Conservation (phyloP, 2,888 invertebrate genomes). For the Amiota minor region DNA sequence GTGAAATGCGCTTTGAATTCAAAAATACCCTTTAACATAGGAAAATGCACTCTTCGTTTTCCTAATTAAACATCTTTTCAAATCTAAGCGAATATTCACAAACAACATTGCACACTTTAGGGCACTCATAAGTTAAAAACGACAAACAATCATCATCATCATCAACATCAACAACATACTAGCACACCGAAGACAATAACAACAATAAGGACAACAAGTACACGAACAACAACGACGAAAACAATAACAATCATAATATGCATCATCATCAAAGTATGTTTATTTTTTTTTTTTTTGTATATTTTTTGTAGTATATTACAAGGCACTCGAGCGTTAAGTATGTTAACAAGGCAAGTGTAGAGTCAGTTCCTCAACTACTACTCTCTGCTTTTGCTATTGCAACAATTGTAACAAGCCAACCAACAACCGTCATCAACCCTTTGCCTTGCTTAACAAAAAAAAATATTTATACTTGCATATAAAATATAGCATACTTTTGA, state of each 20-base stretch:
- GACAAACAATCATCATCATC: not conserved
- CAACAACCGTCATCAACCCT: constrained; percentile 35
- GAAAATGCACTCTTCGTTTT: not conserved
- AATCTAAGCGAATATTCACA: not conserved
- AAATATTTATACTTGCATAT: too few species aligned
- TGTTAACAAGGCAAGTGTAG: constrained; percentile 57
- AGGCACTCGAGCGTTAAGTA: constrained; percentile 54
- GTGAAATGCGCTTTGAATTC: not conserved
- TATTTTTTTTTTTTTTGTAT: constrained; percentile 26
- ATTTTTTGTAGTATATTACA: constrained; percentile 18
- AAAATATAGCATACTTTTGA: constrained; percentile 41
- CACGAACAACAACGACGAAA: constrained; percentile 30
- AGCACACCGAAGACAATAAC: constrained; percentile 32
- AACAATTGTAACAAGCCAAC: constrained; percentile 6
- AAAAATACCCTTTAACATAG: not conserved
- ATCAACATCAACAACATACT: constrained; percentile 3
- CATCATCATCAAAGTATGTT: constrained; percentile 28
- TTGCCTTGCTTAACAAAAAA: not conserved
- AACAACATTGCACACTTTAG: constrained; percentile 18
- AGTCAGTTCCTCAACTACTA: constrained; percentile 22
- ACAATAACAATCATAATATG: constrained; percentile 40
- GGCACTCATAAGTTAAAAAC: constrained; percentile 6
- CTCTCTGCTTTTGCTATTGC: not conserved
- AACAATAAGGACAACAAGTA: constrained; percentile 30
- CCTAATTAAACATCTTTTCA: constrained; percentile 21